phyloP scores from a whole-genome alignment of 2,797 vertebrate genomes.

The Acridotheres tristis region DNA sequence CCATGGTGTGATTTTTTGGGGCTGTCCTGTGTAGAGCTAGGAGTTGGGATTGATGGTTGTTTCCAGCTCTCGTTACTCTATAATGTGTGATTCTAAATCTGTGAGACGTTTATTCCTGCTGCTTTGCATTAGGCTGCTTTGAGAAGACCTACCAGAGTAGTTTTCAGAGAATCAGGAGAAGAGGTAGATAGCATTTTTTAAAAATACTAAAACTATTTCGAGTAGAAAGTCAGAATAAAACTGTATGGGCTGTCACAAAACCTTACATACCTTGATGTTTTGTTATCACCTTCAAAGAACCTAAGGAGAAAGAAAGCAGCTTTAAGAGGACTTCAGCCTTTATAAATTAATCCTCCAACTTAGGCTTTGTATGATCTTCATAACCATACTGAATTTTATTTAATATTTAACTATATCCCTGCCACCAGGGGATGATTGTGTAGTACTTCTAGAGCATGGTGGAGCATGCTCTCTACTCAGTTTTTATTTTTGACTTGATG shows the following conservation, averaged over 20 bases:
- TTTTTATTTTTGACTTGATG: not conserved
- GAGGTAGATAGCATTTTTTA: not conserved
- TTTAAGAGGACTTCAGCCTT: not conserved
- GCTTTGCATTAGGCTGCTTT: not conserved
- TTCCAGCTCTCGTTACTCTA: fast-evolving
- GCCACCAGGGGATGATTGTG: too few relatives aligned
- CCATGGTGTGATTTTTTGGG: not conserved
- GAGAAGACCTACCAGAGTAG: not conserved
- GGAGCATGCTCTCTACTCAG: not conserved
- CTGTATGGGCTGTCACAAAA: not conserved
- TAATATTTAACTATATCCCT: not conserved
- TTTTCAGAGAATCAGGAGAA: not conserved
- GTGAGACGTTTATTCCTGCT: fast-evolving
- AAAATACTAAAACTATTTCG: not conserved
- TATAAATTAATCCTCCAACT: not conserved
- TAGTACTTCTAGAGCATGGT: not conserved
- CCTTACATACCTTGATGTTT: not conserved
- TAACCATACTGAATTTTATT: not conserved
- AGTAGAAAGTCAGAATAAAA: not conserved
- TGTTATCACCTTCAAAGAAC: not conserved
- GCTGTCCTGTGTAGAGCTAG: not conserved
- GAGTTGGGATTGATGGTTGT: fast-evolving
- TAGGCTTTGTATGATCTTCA: not conserved
- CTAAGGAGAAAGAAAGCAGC: not conserved
- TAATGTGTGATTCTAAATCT: not conserved